Conservation (phyloP, 2,797 vertebrate species). For the Forpus xanthops region DNA sequence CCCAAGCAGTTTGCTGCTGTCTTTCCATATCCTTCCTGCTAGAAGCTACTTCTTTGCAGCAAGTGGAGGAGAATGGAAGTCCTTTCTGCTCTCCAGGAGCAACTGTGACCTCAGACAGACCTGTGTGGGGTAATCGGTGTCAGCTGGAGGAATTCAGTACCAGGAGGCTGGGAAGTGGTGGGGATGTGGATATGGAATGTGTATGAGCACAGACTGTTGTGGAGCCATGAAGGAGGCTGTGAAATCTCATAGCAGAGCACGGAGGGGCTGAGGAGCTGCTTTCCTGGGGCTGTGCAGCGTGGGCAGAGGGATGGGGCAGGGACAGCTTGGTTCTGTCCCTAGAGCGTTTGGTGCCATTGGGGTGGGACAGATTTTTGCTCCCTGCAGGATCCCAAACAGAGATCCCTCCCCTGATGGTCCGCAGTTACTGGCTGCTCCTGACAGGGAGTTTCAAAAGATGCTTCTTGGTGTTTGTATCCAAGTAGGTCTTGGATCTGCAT, state of each 20-base stretch:
- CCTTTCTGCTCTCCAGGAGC: neutral
- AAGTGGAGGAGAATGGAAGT: neutral
- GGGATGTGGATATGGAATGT: neutral
- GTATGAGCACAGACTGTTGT: neutral
- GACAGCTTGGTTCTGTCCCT: neutral
- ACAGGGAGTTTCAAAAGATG: neutral
- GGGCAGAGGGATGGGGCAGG: neutral
- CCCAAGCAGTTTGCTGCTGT: neutral
- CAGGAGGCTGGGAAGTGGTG: neutral
- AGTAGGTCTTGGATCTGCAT: neutral
- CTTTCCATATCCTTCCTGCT: neutral
- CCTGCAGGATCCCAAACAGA: neutral
- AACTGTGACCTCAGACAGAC: neutral
- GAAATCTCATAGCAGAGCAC: neutral
- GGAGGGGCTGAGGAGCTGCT: neutral
- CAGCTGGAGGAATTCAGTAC: neutral
- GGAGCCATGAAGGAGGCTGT: neutral
- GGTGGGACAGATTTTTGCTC: neutral
- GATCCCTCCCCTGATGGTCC: neutral
- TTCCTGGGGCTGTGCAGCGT: neutral
- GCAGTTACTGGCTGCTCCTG: neutral
- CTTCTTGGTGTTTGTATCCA: neutral
- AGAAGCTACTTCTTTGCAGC: neutral
- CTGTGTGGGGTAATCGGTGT: neutral
- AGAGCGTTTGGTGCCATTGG: neutral